phyloP scores from a whole-genome alignment of 2,113 vertebrate species.

The Catharus fuscescens region DNA sequence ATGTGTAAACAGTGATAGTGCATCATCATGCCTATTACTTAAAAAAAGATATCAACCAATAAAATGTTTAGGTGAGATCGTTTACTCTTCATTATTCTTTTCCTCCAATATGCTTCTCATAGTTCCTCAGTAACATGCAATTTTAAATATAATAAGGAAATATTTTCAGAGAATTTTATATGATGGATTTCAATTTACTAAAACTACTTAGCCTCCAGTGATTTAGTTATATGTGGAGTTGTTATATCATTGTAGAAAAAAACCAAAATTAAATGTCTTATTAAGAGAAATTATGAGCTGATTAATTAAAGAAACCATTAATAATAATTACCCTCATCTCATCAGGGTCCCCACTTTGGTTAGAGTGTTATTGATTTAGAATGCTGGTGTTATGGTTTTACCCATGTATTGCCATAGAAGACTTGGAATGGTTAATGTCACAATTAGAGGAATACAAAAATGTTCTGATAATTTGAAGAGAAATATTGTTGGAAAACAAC shows the following conservation, averaged over 20 bases:
- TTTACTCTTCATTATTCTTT: not conserved
- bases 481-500: conserved; percentile 64
- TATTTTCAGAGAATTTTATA: not conserved
- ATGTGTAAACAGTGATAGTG: not conserved
- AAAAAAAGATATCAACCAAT: not conserved
- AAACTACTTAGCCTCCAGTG: not conserved
- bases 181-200: not conserved
- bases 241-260: not conserved
- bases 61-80: not conserved
- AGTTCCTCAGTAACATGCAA: not conserved
- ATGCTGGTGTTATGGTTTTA: not conserved
- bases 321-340: not conserved
- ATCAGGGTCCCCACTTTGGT: not conserved
- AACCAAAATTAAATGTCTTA: not conserved
- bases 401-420: not conserved
- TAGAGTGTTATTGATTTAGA: not conserved
- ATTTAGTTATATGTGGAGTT: not conserved
- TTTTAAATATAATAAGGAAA: not conserved
- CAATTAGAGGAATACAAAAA: conserved; percentile 52
- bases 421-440: not conserved
- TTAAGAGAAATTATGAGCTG: not conserved
- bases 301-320: not conserved
- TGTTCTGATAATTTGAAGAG: conserved; percentile 42
- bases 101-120: not conserved
- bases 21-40: not conserved